Evolutionary conservation across 1,140 invertebrate species (phyloP), one percentile per base, ranked within the genome.

Genomic region (Liolophura sinensis): DNA sequence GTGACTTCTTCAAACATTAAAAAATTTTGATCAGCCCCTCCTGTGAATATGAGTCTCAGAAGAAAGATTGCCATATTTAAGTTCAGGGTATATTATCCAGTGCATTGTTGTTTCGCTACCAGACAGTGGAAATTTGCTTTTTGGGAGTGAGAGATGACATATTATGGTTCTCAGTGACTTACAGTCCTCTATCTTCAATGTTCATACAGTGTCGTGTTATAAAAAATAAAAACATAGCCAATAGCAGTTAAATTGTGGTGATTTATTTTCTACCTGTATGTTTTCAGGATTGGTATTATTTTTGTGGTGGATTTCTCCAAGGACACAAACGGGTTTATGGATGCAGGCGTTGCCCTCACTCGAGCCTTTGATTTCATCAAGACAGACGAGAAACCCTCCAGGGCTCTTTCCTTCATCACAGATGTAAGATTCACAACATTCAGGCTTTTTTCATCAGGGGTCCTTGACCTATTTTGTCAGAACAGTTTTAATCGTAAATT

Each of bases 321-420:
- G 11, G 81, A 84, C 9, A 80, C 87, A 9, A 89, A 87, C 66
- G 90, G 91, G 0, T 83, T 88, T 16, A 85, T 89, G 5, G 91
- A 95, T 81, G 86, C 91, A 18, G 93, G 93, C 58, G 88, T 95
- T n/a, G 93, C 93, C 31, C 85, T 98, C 40, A 87, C 93, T 0
- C 93, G 94, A 82, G 93, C 94, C 9, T 98, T 92, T 82, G 97
- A 98, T 85, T 98, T 94, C 85, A 89, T 98, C 18, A 78, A 95
- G 82, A 89, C 89, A 62, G 91, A 92, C 82, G 71, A 82, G 49
- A 68, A 69, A 56, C 46, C 74, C n/a, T 82, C 89, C 1, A 88
- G 91, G 60, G 93, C 91, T 1, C 84, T 96, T 14, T 89, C 90
- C 67, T 96, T 96, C 79, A 87, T 96, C 31, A 91, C 91, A 18